Evolutionary conservation across 2,113 vertebrate genomes (phyloP).

Genomic region (Hydropotes inermis): DNA sequence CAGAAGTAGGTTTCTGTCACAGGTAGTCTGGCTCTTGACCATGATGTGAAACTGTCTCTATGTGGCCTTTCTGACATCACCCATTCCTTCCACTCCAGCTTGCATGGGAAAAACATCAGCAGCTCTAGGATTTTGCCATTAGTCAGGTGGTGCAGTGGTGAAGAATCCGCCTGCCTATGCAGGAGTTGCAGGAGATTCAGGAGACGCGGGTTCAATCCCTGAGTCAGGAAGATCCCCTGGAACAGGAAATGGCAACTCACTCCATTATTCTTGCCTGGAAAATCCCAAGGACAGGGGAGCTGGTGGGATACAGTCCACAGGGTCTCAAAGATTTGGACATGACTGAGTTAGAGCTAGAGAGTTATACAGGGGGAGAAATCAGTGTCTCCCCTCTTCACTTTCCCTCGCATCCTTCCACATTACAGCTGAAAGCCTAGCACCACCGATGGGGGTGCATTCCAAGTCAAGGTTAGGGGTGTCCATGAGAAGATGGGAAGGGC

Average conservation of each 20-base stretch:
- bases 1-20: background rate
- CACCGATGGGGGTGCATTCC: accelerated
- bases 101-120: background rate
- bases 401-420: background rate
- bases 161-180: background rate
- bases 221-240: background rate
- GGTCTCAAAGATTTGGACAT: background rate
- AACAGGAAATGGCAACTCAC: background rate
- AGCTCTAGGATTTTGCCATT: background rate
- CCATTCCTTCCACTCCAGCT: background rate
- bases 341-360: background rate
- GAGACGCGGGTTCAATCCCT: accelerated
- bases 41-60: background rate
- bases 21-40: background rate
- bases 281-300: background rate
- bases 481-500: too few relatives aligned
- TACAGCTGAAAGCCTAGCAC: background rate
- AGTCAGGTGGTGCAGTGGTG: background rate
- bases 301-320: background rate
- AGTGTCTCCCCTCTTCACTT: background rate
- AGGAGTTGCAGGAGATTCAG: background rate
- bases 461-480: background rate
- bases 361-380: background rate
- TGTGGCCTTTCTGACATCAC: background rate
- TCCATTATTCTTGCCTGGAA: background rate